Evolutionary conservation across 2,888 invertebrate species (phyloP).

Genomic region (Ormyrus thymus): DNA sequence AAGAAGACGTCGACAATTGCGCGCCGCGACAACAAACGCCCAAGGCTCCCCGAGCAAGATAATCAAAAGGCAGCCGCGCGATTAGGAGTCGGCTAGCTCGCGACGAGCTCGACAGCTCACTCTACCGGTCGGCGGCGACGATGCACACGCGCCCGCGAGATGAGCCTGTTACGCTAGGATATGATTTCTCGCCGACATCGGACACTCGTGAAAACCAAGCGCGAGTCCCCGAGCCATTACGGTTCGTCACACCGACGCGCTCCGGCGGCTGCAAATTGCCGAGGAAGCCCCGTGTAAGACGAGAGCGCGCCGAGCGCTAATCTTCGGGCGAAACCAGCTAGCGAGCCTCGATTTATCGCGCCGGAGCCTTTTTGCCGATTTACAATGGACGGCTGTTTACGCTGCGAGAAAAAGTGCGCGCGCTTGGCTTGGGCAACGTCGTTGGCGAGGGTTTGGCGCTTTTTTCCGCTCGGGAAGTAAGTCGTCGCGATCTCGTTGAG

Average conservation of each 20-base stretch:
- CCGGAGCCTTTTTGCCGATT: not conserved
- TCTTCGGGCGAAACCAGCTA: not conserved
- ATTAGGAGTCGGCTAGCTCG: not conserved
- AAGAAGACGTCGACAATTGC: too few relatives aligned
- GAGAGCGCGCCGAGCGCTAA: not conserved
- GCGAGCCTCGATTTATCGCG: not conserved
- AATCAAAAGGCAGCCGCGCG: too few relatives aligned
- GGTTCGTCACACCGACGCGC: slow-evolving; percentile 12
- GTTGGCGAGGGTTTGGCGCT: too few relatives aligned
- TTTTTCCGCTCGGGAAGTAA: too few relatives aligned
- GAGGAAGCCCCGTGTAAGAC: not conserved
- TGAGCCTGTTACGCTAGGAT: slow-evolving; percentile 55
- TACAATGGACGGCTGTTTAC: too few relatives aligned
- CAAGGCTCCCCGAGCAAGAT: too few relatives aligned
- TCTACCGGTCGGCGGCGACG: slow-evolving; percentile 66
- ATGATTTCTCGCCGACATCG: slow-evolving; percentile 67
- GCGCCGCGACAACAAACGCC: too few relatives aligned
- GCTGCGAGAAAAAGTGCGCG: too few relatives aligned
- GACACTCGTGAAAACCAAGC: slow-evolving; percentile 69
- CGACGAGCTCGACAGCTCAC: slow-evolving; percentile 60
- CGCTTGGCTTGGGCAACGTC: not conserved
- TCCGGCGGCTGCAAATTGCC: slow-evolving; percentile 21
- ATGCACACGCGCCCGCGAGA: slow-evolving; percentile 57
- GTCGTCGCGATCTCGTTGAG: too few relatives aligned
- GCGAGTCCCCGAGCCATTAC: slow-evolving; percentile 48